Evolutionary conservation across 2,113 vertebrate genomes (phyloP).

Genomic region (Riparia riparia): DNA sequence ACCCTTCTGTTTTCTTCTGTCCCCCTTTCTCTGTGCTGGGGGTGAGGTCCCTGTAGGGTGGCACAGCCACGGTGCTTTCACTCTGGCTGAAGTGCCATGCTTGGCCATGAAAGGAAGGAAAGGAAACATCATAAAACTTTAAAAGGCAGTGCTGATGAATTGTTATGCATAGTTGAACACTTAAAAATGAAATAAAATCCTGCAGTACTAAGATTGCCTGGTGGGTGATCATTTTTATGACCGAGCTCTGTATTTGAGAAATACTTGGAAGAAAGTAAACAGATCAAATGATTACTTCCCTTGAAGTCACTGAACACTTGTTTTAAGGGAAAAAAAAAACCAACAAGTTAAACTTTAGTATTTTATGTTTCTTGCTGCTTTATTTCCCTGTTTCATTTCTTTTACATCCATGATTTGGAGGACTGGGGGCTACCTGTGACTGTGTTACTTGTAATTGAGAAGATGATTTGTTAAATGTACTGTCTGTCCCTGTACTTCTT

Average conservation of each 20-base stretch:
- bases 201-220: background rate
- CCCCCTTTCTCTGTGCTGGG: background rate
- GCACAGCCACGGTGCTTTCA: fast-evolving
- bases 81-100: background rate
- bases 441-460: background rate
- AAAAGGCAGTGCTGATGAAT: background rate
- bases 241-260: background rate
- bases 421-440: background rate
- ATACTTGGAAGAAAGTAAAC: background rate
- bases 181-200: background rate
- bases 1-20: background rate
- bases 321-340: background rate
- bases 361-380: background rate
- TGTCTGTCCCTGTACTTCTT: background rate
- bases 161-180: background rate
- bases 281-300: background rate
- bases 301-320: background rate
- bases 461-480: background rate
- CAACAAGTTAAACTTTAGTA: background rate
- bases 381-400: background rate
- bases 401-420: background rate
- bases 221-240: background rate
- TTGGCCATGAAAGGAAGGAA: background rate
- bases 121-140: background rate
- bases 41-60: background rate